Evolutionary conservation across 2,113 vertebrate species (phyloP), one percentile per base, ranked within the genome.

Genomic region (Stigmatopora nigra): DNA sequence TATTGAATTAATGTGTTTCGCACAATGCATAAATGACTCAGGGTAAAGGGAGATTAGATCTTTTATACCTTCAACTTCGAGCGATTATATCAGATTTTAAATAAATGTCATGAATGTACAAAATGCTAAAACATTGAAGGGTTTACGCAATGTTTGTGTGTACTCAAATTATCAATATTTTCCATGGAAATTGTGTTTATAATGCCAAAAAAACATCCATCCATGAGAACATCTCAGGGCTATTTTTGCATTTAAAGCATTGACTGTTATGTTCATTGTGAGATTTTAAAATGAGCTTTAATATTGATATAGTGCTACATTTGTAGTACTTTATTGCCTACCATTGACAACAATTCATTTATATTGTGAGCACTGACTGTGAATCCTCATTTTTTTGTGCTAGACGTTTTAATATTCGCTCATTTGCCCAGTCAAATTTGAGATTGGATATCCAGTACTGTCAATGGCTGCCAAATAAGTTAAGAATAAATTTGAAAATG

Each of bases 201-300:
- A 13, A 3, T n/a, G 9, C 38, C 63, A 7, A 72, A 65, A 67
- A 20, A 45, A 58, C n/a, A n/a, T 72, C 48, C 20, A n/a, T 75
- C 60, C 66, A 57, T 49, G 71, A 53, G 11, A 0, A 56, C 17
- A 7, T 20, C 72, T 82, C 79, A 80, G 80, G 79, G 44, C 57
- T 75, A 35, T 22, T 1, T 1, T 0, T 65, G 35, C 60, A 61
- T 0, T 55, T 22, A 65, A 55, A 52, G 46, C n/a, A 25, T 64
- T 1, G 44, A 1, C 47, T 41, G 7, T 41, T 41, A 41, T 58
- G 45, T 68, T 52, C 41, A 5, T 55, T 55, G 5, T 13, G 12
- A 25, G 5, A 55, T 25, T 41, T 25, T 25, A 55, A 5, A 22
- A 25, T 25, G 11, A 55, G 20, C 22, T 25, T 55, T 20, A 11